phyloP scores from a whole-genome alignment of 2,888 invertebrate genomes.

The Ethmia dodecea region DNA sequence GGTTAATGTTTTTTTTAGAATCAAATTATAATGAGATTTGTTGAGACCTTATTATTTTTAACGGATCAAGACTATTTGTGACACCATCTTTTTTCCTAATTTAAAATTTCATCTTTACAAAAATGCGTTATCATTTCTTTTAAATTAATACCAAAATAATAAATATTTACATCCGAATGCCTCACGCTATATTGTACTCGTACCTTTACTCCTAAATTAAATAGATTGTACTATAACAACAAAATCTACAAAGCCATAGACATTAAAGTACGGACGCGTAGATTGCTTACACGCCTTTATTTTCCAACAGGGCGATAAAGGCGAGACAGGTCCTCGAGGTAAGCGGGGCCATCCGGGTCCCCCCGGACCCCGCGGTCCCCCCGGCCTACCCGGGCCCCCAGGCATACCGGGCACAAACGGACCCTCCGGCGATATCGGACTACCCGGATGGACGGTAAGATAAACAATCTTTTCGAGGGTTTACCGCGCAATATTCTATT shows the following conservation, averaged over 20 bases:
- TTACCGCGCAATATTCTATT: constrained; percentile 4
- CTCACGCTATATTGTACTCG: too few relatives aligned
- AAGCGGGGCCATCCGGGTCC: constrained; percentile 88
- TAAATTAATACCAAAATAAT: too few relatives aligned
- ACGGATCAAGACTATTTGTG: too few relatives aligned
- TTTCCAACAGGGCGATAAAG: constrained; percentile 57
- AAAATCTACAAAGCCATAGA: too few relatives aligned
- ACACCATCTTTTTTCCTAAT: too few relatives aligned
- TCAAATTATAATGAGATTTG: too few relatives aligned
- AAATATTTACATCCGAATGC: too few relatives aligned
- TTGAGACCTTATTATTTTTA: too few relatives aligned
- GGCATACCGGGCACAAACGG: constrained; percentile 85
- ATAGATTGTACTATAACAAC: too few relatives aligned
- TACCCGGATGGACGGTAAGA: constrained; percentile 86
- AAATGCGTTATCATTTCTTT: background rate
- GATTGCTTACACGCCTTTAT: background rate
- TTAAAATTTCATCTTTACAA: too few relatives aligned
- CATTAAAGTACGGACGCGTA: too few relatives aligned
- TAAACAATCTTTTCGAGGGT: constrained; percentile 13
- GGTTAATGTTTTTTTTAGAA: constrained; percentile 27
- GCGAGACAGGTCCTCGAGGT: constrained; percentile 60
- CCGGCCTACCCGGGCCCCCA: constrained; percentile 83
- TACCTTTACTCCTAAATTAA: too few relatives aligned
- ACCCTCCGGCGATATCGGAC: constrained; percentile 84
- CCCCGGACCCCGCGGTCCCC: constrained; percentile 86